Evolutionary conservation across 1,140 invertebrate genomes (phyloP).

Genomic region (Gryon sp.): DNA sequence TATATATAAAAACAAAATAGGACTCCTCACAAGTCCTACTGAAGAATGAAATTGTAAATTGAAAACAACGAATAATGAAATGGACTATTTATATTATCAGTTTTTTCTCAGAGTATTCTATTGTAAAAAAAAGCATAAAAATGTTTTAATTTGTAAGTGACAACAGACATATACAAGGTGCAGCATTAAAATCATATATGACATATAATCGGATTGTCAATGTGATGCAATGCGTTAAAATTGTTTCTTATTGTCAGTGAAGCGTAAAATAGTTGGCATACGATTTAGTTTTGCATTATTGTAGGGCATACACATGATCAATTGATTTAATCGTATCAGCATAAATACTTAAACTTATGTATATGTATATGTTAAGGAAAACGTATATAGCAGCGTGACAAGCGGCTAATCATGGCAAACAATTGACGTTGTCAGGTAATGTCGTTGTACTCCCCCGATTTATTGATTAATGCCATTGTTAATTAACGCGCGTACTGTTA

Average conservation of each 20-base stretch:
- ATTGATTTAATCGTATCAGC: constrained; percentile 17
- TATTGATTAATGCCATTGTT: constrained; percentile 17
- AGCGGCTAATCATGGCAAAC: constrained; percentile 1
- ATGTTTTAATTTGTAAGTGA: constrained; percentile 5
- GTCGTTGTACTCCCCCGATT: background rate
- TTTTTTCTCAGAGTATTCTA: too few relatives aligned
- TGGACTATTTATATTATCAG: too few relatives aligned
- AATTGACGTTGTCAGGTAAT: constrained; percentile 2
- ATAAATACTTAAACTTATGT: constrained; percentile 1
- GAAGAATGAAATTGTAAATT: too few relatives aligned
- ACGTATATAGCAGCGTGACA: constrained; percentile 3
- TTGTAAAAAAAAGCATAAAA: background rate
- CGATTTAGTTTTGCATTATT: constrained; percentile 2
- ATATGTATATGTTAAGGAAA: background rate
- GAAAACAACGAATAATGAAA: too few relatives aligned
- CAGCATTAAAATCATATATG: background rate
- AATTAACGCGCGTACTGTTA: constrained; percentile 4
- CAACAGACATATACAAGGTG: constrained; percentile 1
- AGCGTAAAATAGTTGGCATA: constrained; percentile 14
- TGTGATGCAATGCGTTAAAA: constrained; percentile 1
- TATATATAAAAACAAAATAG: too few relatives aligned
- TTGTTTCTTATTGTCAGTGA: constrained; percentile 17
- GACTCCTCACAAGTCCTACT: too few relatives aligned
- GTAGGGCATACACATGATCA: constrained; percentile 5
- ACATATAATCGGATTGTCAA: constrained; percentile 4